Conservation (phyloP, 2,888 invertebrate species). For the Antitype chi region DNA sequence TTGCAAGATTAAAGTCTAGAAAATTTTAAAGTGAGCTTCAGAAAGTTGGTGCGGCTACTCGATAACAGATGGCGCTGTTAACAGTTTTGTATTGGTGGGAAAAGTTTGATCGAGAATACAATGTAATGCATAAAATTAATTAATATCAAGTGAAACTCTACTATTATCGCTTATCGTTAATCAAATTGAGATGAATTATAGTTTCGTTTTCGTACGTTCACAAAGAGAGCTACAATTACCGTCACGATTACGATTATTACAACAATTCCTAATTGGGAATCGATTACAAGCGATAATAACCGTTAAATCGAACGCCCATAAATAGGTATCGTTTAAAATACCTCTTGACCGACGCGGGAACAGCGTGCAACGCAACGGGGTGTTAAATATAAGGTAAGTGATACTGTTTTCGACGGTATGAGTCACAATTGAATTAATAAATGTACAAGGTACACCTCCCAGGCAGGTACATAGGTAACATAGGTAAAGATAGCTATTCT, state of each 20-base stretch:
- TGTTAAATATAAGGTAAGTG: constrained; percentile 34
- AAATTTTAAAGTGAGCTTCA: background rate
- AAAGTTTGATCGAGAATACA: background rate
- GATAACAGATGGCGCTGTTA: constrained; percentile 79
- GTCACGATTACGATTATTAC: constrained; percentile 39
- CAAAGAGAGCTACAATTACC: constrained; percentile 59
- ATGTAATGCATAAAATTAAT: constrained; percentile 52
- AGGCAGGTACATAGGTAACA: too few species aligned
- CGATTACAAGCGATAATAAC: constrained; percentile 64
- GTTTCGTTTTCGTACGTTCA: constrained; percentile 29
- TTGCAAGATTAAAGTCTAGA: background rate
- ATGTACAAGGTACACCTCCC: too few species aligned
- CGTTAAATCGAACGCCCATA: constrained; percentile 69
- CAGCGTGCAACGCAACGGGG: constrained; percentile 41
- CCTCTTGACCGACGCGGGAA: constrained; percentile 24
- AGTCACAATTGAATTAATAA: background rate
- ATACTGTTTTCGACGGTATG: constrained; percentile 11
- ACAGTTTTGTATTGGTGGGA: background rate
- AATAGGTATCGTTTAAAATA: constrained; percentile 71
- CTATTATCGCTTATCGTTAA: constrained; percentile 49
- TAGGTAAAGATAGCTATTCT: too few species aligned
- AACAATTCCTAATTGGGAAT: constrained; percentile 58
- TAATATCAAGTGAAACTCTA: constrained; percentile 35
- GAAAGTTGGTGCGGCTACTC: constrained; percentile 73
- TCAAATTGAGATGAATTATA: constrained; percentile 47